Base-by-base conservation (phyloP, 2,888 invertebrate genomes). In the Exocentrus adspersus region DNA sequence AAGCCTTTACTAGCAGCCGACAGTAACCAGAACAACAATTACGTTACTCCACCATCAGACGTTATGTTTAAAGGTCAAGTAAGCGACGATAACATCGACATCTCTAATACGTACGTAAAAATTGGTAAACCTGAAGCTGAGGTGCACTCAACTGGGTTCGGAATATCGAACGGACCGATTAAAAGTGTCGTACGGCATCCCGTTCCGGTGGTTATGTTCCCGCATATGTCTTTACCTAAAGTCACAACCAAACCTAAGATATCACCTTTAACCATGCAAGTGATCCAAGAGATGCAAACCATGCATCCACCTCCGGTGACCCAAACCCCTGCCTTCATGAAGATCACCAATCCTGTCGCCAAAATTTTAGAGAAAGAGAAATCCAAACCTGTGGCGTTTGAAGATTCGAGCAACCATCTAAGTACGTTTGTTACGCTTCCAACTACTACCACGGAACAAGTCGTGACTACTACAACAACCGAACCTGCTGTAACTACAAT, bases 271-370 rank as follows among this genome's bases (percentile, higher is more conserved):
- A 77, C 75, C 4, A 71, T 78, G 54, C 75, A 77, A 62, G 78
- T 76, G 5, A 61, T 87, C 65, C 82, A 86, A 76, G 83, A 84
- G 10, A 86, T 88, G 87, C 86, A 87, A 80, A 87, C 86, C n/a
- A 86, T 88, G 87, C 86, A 85, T 71, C 87, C 87, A 2, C 87
- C 87, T 28, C 85, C 86, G 2, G 78, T 82, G 1, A 71, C 71
- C 10, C 75, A 79, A 16, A 70, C 60, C 52, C 73, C 75, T 7
- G 41, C 72, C 14, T 76, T 69, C 54, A 67, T 62, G 16, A 69
- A 71, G 67, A 60, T 71, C 3, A 70, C 68, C 4, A 74, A 73
- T 62, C 71, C 73, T 12, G 62, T 75, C 12, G 53, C 66, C 0
- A 64, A 64, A 43, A 59, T 75, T 24, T 59, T 78, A 4, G 70